Evolutionary conservation across 2,113 vertebrate species (phyloP).

Genomic region (Chlorodrepanis virens): DNA sequence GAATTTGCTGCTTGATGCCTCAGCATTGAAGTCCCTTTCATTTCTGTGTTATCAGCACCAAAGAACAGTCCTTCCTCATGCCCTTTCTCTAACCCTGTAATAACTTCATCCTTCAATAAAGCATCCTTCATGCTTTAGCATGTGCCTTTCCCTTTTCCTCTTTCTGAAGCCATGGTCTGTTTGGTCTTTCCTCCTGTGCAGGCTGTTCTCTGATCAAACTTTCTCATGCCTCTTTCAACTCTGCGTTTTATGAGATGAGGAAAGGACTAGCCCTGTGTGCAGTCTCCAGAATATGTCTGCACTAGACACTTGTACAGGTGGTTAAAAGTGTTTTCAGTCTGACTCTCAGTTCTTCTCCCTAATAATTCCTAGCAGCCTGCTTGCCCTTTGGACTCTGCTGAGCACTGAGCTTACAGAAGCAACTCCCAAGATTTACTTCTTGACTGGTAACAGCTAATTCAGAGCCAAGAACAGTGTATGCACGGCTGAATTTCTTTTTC

Average conservation of each 20-base stretch:
- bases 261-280: background rate
- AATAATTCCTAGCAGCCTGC: background rate
- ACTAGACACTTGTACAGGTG: background rate
- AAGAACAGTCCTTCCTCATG: background rate
- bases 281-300: background rate
- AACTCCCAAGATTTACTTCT: slow-evolving; percentile 4
- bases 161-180: background rate
- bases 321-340: background rate
- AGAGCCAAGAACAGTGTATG: background rate
- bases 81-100: background rate
- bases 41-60: background rate
- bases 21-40: background rate
- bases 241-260: background rate
- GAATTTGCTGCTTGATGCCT: background rate
- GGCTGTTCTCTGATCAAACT: background rate
- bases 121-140: background rate
- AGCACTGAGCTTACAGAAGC: background rate
- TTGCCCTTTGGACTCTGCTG: background rate
- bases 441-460: background rate
- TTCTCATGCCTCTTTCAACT: background rate
- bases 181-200: background rate
- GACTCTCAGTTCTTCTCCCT: background rate
- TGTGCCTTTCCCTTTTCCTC: background rate
- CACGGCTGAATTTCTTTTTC: background rate
- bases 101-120: background rate